Conservation (phyloP, 1,140 invertebrate species). For the Procambarus virginalis region DNA sequence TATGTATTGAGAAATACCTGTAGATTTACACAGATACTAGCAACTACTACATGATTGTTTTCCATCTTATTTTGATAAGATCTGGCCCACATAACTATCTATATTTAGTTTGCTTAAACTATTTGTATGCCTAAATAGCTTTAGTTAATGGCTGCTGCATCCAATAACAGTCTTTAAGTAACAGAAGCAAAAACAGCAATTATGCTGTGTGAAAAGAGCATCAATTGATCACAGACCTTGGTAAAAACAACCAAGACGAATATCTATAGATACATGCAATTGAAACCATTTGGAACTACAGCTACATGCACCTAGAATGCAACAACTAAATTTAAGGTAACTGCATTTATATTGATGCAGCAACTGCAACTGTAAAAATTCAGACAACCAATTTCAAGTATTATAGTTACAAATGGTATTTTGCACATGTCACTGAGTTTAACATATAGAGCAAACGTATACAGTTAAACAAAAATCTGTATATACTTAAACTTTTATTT, state of each 20-base stretch:
- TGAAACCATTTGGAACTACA: background rate
- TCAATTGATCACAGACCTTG: background rate
- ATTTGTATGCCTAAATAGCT: no score
- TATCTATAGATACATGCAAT: background rate
- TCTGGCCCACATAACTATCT: no score
- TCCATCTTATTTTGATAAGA: no score
- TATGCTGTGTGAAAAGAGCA: background rate
- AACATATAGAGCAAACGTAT: no score
- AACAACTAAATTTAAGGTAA: background rate
- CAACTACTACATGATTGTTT: no score
- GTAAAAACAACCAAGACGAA: background rate
- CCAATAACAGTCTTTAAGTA: background rate
- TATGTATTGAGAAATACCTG: no score
- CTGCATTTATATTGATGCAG: background rate
- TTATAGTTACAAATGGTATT: background rate
- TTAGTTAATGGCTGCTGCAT: no score
- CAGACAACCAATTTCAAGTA: background rate
- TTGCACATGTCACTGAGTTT: background rate
- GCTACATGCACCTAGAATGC: background rate
- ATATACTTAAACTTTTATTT: no score
- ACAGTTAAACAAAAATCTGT: no score
- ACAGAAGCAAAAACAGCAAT: background rate
- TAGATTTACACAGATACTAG: no score
- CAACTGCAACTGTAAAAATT: background rate
- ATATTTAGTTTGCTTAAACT: no score